Evolutionary conservation across 2,797 vertebrate genomes (phyloP).

Genomic region (Alauda arvensis): DNA sequence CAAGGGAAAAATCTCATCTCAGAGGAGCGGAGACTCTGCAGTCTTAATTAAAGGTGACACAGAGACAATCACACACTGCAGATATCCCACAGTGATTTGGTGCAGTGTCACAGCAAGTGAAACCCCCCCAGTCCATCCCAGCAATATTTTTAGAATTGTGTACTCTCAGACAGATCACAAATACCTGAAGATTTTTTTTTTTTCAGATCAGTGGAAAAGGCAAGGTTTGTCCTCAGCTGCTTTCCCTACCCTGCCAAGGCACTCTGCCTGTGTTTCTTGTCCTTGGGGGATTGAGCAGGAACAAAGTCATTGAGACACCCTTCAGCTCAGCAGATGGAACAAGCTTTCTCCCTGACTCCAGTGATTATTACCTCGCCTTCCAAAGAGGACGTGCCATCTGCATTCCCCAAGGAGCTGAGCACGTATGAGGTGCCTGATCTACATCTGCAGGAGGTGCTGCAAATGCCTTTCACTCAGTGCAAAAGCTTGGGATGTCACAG

Average conservation of each 20-base stretch:
- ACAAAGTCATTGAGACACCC: not conserved
- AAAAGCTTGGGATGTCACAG: not conserved
- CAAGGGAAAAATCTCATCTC: not conserved
- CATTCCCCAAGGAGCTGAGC: not conserved
- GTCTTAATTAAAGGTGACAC: not conserved
- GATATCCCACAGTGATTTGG: not conserved
- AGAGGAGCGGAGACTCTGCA: not conserved
- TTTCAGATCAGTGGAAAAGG: not conserved
- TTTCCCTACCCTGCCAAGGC: not conserved
- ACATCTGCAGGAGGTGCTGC: not conserved
- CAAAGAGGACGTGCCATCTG: not conserved
- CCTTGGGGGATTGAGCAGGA: not conserved
- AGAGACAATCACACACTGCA: not conserved
- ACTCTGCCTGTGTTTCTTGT: not conserved
- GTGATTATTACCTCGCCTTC: not conserved
- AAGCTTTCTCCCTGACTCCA: not conserved
- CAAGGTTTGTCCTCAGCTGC: not conserved
- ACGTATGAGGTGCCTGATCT: not conserved
- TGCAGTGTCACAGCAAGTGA: not conserved
- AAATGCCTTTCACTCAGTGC: not conserved
- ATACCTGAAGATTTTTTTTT: not conserved
- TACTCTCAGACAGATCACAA: not conserved
- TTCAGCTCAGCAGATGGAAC: not conserved
- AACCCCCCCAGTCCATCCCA: not conserved
- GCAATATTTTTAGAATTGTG: not conserved